Evolutionary conservation across 2,797 vertebrate species (phyloP).

Genomic region (Falco naumanni): DNA sequence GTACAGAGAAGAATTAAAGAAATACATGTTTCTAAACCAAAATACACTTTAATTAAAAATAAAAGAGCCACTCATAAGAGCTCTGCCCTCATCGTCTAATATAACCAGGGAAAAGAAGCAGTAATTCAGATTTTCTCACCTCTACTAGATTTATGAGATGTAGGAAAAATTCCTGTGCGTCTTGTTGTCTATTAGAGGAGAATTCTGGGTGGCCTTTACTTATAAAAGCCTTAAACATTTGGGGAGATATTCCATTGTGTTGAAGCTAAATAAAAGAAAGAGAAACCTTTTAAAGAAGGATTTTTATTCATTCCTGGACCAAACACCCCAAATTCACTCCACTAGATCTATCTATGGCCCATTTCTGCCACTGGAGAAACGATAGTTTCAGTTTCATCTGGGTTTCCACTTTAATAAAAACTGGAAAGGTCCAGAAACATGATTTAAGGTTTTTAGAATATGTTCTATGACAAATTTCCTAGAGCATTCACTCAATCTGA

Average conservation of each 20-base stretch:
- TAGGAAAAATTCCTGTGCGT: conserved; percentile 92
- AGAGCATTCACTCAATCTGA: not conserved
- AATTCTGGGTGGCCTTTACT: conserved; percentile 94
- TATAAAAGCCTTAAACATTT: conserved; percentile 93
- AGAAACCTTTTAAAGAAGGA: not conserved
- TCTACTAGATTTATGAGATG: conserved; percentile 93
- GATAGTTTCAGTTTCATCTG: not conserved
- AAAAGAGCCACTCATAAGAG: not conserved
- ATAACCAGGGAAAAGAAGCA: not conserved
- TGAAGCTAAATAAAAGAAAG: conserved; percentile 81
- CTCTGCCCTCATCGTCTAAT: not conserved
- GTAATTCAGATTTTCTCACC: conserved; percentile 78
- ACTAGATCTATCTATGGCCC: not conserved
- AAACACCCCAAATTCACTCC: not conserved
- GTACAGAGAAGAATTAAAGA: not conserved
- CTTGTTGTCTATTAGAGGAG: conserved; percentile 96
- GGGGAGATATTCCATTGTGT: conserved; percentile 90
- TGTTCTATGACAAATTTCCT: not conserved
- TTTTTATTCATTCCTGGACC: not conserved
- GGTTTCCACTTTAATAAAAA: not conserved
- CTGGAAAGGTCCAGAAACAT: not conserved
- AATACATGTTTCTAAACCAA: not conserved
- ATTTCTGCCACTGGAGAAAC: not conserved
- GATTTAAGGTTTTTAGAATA: rapidly evolving
- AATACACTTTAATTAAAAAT: not conserved